Conservation (phyloP, 1,140 invertebrate genomes). For the Euura lappo region DNA sequence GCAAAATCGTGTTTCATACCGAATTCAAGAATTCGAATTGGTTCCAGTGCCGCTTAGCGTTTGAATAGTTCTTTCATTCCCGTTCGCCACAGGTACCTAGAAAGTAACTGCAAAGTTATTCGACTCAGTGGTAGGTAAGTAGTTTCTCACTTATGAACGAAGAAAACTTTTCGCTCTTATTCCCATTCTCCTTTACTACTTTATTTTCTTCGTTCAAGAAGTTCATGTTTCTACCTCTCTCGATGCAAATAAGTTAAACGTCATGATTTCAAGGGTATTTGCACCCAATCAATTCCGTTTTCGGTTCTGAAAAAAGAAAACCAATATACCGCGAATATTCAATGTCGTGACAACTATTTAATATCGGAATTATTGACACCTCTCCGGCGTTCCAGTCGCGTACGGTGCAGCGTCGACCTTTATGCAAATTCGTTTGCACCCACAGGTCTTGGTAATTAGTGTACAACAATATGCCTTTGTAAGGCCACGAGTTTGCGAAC, state of each 20-base stretch:
- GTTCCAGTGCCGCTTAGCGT: neutral
- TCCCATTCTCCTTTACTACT: neutral
- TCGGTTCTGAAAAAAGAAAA: neutral
- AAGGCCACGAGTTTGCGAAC: neutral
- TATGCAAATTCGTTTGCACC: slow-evolving; percentile 3
- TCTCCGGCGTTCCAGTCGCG: neutral
- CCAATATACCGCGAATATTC: neutral
- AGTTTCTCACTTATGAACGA: neutral
- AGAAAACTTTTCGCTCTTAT: neutral
- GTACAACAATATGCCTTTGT: slow-evolving; percentile 5
- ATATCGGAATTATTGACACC: neutral
- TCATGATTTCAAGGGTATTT: neutral
- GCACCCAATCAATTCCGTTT: neutral
- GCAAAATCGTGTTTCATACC: too few relatives aligned
- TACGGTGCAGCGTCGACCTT: neutral
- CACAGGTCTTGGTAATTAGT: neutral
- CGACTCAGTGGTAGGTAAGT: neutral
- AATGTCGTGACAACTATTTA: neutral
- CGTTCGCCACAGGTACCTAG: neutral
- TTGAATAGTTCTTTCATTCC: neutral
- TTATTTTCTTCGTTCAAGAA: neutral
- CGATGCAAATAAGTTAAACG: neutral
- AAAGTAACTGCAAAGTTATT: neutral
- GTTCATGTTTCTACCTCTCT: neutral
- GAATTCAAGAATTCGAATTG: too few relatives aligned